Evolutionary conservation across 2,797 vertebrate species (phyloP).

Genomic region (Clarias pachynema): DNA sequence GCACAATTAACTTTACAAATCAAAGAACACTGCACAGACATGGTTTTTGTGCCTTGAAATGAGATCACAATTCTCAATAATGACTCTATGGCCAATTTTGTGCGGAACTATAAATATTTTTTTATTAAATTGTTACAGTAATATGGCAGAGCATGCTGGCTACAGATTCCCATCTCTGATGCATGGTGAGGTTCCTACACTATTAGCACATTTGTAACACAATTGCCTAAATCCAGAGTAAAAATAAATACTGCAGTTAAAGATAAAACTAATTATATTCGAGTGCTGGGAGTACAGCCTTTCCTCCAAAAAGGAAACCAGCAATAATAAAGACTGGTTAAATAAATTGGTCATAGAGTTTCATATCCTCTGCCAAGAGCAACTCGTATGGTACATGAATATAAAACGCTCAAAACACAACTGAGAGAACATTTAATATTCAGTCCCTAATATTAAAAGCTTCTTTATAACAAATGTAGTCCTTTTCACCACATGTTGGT

Average conservation of each 20-base stretch:
- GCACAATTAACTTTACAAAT: not conserved
- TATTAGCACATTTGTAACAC: not conserved
- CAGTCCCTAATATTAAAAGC: not conserved
- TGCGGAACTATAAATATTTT: not conserved
- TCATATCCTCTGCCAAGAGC: not conserved
- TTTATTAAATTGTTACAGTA: not conserved
- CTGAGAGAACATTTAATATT: not conserved
- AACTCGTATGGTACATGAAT: not conserved
- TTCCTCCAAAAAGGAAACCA: not conserved
- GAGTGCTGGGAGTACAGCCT: no score
- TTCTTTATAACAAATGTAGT: not conserved
- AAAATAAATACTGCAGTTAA: not conserved
- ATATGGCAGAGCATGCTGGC: not conserved
- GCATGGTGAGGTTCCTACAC: not conserved
- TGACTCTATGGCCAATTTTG: not conserved
- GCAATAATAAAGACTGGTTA: not conserved
- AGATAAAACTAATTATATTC: not conserved
- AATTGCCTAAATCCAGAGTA: not conserved
- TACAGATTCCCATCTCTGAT: not conserved
- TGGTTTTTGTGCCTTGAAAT: not conserved
- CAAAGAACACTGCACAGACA: no score
- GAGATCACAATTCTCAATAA: not conserved
- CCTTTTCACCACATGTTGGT: not conserved
- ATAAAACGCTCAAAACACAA: not conserved
- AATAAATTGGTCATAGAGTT: not conserved